Evolutionary conservation across 2,797 vertebrate species (phyloP).

Genomic region (Neopelma chrysocephalum): DNA sequence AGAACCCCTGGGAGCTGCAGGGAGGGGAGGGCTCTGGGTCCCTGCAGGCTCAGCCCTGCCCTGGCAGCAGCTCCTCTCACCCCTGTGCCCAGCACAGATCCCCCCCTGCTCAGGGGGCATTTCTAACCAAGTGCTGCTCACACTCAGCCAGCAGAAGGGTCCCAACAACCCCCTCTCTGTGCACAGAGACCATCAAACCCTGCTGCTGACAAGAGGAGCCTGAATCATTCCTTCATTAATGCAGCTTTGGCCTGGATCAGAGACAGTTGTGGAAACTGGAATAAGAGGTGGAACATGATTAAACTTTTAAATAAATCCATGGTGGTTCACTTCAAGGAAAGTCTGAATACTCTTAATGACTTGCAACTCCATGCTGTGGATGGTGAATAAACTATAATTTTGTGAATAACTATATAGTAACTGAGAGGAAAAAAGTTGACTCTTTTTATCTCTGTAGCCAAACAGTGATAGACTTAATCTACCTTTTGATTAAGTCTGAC

Average conservation of each 20-base stretch:
- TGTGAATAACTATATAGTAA: not conserved
- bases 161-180: not conserved
- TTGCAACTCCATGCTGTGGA: not conserved
- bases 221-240: not conserved
- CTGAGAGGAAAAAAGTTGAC: not conserved
- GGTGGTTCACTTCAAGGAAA: not conserved
- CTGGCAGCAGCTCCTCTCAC: not conserved
- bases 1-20: not conserved
- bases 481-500: not conserved
- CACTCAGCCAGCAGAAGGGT: not conserved
- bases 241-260: not conserved
- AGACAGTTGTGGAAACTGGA: not conserved
- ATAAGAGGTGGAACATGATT: not conserved
- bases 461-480: not conserved
- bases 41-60: not conserved
- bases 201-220: not conserved
- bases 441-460: not conserved
- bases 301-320: not conserved
- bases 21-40: not conserved
- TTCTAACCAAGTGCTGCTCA: not conserved
- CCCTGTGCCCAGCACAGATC: not conserved
- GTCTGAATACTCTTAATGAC: not conserved
- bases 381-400: not conserved
- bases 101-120: not conserved
- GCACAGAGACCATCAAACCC: not conserved